Base-by-base conservation (phyloP, 1,140 invertebrate species). In the Scylla paramamosain region DNA sequence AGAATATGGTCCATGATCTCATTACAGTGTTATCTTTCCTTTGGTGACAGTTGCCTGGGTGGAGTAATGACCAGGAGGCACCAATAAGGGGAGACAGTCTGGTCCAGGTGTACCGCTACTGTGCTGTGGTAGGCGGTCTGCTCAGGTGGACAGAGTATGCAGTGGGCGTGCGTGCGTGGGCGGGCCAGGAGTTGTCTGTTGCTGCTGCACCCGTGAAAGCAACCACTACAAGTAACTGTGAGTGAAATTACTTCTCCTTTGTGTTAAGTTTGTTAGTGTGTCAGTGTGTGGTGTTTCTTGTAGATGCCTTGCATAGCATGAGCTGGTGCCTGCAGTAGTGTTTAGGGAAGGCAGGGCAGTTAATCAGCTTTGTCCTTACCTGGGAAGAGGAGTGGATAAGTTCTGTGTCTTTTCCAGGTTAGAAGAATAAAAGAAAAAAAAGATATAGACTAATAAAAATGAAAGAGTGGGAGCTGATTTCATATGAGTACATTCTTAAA, bases 161-260 rank as follows among this genome's bases (percentile, higher is more conserved):
- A 20, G 92, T 95, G 31, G 84, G 91, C 29, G 95, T 95, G 84
- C 91, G 92, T 20, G 95, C 91, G n/a, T 95, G 95, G 95, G 87
- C 86, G 16, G 87, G 29, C 16, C 82, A 46, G 20, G 83, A 84
- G 52, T 45, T 95, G 20, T 95, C 95, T 31, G 86, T 95, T 8
- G 91, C 95, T 1, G 67, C 91, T 16, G 29, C 25, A 7, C 92
- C 95, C 4, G 48, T 93, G 14, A 83, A 95, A n/a, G 96, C 96
- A 67, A 91, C 91, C 31, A 96, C 96, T 12, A 92, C 84, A 52
- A 95, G 94, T 20, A 95, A 96, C 52, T 96, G 96, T 96, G 94
- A 96, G 96, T 96, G 12, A 48, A 31, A 16, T 16, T 88, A 39
- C 1, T 39, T 6, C 39, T 39, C 39, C 39, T 39, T 2, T 39